Base-by-base conservation (phyloP, 1,140 invertebrate species). In the Papilio dardanus region DNA sequence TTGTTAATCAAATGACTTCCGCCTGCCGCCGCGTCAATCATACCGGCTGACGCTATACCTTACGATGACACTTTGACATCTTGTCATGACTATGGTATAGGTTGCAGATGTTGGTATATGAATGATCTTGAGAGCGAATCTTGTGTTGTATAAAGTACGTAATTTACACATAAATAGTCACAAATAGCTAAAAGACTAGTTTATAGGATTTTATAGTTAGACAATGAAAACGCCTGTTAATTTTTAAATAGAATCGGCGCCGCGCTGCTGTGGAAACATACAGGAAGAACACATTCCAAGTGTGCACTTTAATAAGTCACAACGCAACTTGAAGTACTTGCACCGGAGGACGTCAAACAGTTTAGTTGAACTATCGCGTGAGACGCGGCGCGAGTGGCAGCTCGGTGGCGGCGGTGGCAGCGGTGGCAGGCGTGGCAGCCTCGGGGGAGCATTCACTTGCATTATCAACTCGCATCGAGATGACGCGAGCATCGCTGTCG, bases 391-490 rank as follows among this genome's bases (percentile, higher is more conserved):
- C 54, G 54, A 62, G 54, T 62, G 54, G 24, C 54, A 62, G 54
- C 54, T 24, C 54, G 54, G 54, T 58, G 54, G 54, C 24, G 12
- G 76, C 74, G 74, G 77, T 76, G 71, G 54, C 54, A 75, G 74
- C 76, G 77, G 76, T 76, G 71, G 54, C 54, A 77, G 74, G 77
- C 81, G 76, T 68, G 37, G 50, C 33, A 40, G 76, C 67, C 54
- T n/a, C 58, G n/a, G 62, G 68, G 74, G 71, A 78, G 69, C 69
- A 50, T 71, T 71, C 77, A 74, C 76, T 79, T 88, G 90, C 87
- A 90, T 89, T 91, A 89, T 89, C 88, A 90, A 90, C 78, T 89
- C 85, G 88, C 88, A 86, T 86, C 84, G 87, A 80, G 87, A 88
- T 89, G 88, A 89, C 86, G 88, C 84, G 85, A 81, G 87, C 86